Conservation (phyloP, 2,113 vertebrate genomes). For the Danio rerio region GRCz12tu NC_133198.1:33157501-33158000, state of each 20-base stretch:
- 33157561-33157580: too few relatives aligned
- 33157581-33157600: too few relatives aligned
- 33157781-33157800: slow-evolving; percentile 50
- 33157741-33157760: slow-evolving; percentile 73
- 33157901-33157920: slow-evolving; percentile 19
- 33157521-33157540: too few relatives aligned
- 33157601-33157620: too few relatives aligned
- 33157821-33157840: not conserved
- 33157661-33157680: too few relatives aligned
- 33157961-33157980: slow-evolving; percentile 76
- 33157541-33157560: too few relatives aligned
- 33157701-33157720: too few relatives aligned
- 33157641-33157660: too few relatives aligned
- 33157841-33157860: not conserved
- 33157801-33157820: not conserved
- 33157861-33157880: not conserved
- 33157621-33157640: too few relatives aligned
- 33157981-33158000: slow-evolving; percentile 75
- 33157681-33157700: too few relatives aligned
- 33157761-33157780: slow-evolving; percentile 73
- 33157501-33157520: too few relatives aligned
- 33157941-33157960: slow-evolving; percentile 76
- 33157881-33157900: not conserved
- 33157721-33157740: slow-evolving; percentile 67
- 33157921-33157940: slow-evolving; percentile 49